These are phyloP conservation scores for Ascidia mentula DNA, from an alignment of 23 tunicate genomes.

Conservation along the genomic window DNA sequence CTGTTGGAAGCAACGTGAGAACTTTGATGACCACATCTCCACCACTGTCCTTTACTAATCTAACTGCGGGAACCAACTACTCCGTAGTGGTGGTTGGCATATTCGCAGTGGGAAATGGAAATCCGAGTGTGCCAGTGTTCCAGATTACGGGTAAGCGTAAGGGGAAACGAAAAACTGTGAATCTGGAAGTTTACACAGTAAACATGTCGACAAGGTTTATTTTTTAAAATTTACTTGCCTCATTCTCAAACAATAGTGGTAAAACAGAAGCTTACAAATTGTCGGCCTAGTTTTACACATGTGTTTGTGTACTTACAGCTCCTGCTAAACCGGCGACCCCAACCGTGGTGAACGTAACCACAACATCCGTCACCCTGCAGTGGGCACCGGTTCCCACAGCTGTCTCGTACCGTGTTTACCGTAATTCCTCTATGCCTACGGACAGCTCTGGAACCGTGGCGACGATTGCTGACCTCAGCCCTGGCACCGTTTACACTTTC, in stretches of 20 bases:
- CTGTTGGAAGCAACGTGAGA: neutral
- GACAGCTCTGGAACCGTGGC: neutral
- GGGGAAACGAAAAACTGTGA: no score
- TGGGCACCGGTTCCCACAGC: constrained; percentile 43
- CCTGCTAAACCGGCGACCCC: constrained; percentile 28
- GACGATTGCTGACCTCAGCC: constrained; percentile 2
- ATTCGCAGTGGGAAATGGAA: constrained; percentile 14
- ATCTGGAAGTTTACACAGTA: no score
- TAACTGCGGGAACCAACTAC: constrained; percentile 22
- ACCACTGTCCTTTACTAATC: neutral
- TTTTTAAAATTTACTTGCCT: no score
- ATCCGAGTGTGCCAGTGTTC: constrained; percentile 8
- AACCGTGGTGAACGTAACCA: neutral
- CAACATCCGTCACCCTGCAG: neutral
- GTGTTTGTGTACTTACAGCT: no score
- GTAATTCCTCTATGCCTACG: neutral
- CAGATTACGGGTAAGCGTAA: constrained; percentile 44
- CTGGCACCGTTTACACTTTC: constrained; percentile 40
- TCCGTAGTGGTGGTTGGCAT: neutral
- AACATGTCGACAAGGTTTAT: no score
- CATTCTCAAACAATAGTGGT: no score
- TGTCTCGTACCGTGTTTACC: constrained; percentile 1
- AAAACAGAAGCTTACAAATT: no score
- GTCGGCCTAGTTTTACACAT: no score
- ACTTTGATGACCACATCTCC: neutral